Conservation (phyloP, 2,888 invertebrate genomes). For the Adelognathus sp. region DNA sequence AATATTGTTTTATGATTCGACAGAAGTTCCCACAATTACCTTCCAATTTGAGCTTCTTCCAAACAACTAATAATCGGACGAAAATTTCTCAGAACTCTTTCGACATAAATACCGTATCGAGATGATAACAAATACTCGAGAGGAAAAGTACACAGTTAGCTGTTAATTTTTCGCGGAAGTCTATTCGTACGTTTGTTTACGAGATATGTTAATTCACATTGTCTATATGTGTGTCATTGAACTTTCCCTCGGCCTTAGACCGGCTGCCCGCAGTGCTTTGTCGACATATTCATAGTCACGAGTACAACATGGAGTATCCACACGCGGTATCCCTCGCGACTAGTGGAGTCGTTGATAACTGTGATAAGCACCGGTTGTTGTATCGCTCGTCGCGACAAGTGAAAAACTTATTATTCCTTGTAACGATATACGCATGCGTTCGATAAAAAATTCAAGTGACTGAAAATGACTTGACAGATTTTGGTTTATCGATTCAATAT, state of each 20-base stretch:
- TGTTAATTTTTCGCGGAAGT: background rate
- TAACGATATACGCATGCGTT: no score
- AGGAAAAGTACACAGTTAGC: background rate
- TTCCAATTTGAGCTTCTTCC: background rate
- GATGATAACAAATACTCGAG: background rate
- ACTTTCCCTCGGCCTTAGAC: background rate
- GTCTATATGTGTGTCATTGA: slow-evolving; percentile 24
- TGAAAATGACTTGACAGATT: no score
- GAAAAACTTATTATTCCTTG: no score
- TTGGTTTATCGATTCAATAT: no score
- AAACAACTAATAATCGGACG: background rate
- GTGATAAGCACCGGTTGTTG: no score
- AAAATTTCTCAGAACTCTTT: no score
- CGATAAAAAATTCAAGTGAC: no score
- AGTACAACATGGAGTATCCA: background rate
- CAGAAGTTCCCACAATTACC: no score
- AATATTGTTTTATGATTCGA: background rate
- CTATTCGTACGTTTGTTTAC: background rate
- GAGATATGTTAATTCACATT: background rate
- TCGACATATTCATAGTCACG: background rate
- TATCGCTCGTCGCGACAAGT: no score
- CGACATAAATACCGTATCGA: background rate
- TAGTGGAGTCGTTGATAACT: no score
- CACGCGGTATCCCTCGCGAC: slow-evolving; percentile 3
- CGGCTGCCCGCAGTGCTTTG: background rate